phyloP scores from a whole-genome alignment of 2,113 vertebrate genomes.

The Macrotus californicus region DNA sequence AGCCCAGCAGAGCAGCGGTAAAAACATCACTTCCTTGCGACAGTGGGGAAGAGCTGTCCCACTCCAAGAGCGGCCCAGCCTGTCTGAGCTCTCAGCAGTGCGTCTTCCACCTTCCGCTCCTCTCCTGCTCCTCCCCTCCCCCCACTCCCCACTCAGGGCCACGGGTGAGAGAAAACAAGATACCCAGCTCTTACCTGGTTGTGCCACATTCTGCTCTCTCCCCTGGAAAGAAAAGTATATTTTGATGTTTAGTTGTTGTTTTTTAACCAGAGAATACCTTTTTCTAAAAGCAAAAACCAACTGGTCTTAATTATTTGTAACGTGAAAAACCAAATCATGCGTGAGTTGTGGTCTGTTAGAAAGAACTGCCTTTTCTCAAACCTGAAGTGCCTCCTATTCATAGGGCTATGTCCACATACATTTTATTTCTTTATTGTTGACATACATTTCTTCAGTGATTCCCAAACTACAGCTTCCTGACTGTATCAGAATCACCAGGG shows the following conservation, averaged over 20 bases:
- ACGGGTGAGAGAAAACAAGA: not conserved
- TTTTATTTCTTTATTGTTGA: not conserved
- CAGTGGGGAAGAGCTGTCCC: not conserved
- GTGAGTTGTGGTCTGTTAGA: accelerated
- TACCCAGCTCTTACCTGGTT: constrained; percentile 88
- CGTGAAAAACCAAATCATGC: not conserved
- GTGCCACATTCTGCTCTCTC: constrained; percentile 97
- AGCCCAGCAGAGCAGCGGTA: not conserved
- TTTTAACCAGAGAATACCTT: not conserved
- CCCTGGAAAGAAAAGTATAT: constrained; percentile 81
- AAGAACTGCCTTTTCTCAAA: not conserved
- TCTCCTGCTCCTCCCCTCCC: not conserved
- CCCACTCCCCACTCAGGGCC: not conserved
- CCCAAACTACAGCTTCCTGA: not conserved
- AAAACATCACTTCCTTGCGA: accelerated
- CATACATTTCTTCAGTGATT: not conserved
- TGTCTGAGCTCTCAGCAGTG: not conserved
- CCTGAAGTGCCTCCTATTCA: not conserved
- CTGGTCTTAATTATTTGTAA: not conserved
- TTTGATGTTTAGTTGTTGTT: constrained; percentile 27
- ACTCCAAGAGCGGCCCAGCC: not conserved
- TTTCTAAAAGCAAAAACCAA: not conserved
- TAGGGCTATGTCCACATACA: not conserved
- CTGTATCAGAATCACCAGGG: not conserved
- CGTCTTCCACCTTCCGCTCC: not conserved